Conservation (phyloP, 1,140 invertebrate genomes). For the Atta cephalotes region DNA sequence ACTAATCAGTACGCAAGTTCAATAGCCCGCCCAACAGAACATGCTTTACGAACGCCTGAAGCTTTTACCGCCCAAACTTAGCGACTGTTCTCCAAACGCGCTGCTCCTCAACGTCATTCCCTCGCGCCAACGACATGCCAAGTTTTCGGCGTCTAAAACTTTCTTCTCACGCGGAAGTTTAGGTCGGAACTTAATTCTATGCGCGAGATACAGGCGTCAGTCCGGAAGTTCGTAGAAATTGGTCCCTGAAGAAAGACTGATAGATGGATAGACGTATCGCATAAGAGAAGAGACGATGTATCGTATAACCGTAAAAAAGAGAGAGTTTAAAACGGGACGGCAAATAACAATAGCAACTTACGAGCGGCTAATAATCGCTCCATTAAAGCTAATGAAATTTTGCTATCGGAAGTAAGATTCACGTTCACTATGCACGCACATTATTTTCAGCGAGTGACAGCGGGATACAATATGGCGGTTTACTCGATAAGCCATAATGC, state of each 20-base stretch:
- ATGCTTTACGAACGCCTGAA: not conserved
- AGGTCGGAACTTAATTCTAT: constrained; percentile 56
- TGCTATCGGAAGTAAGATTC: constrained; percentile 13
- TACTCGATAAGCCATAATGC: constrained; percentile 54
- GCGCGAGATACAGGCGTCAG: constrained; percentile 57
- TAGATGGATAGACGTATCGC: constrained; percentile 20
- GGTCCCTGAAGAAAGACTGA: constrained; percentile 33
- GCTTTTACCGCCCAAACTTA: constrained; percentile 49
- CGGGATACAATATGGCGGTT: constrained; percentile 38
- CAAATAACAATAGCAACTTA: not conserved
- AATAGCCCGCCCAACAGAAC: not conserved
- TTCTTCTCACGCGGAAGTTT: constrained; percentile 49
- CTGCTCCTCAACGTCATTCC: constrained; percentile 19
- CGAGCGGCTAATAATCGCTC: not conserved
- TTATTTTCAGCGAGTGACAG: constrained; percentile 40
- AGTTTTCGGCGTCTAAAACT: constrained; percentile 61
- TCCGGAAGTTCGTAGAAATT: constrained; percentile 54
- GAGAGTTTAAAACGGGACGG: not conserved
- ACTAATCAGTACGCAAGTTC: constrained; percentile 7
- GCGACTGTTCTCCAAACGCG: constrained; percentile 46
- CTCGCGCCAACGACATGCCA: constrained; percentile 52
- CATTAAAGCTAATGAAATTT: constrained; percentile 45
- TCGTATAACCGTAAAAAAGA: not conserved
- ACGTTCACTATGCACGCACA: not conserved
- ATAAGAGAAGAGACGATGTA: not conserved